Evolutionary conservation across 2,888 invertebrate species (phyloP).

Genomic region (Microctonus hyperodae): DNA sequence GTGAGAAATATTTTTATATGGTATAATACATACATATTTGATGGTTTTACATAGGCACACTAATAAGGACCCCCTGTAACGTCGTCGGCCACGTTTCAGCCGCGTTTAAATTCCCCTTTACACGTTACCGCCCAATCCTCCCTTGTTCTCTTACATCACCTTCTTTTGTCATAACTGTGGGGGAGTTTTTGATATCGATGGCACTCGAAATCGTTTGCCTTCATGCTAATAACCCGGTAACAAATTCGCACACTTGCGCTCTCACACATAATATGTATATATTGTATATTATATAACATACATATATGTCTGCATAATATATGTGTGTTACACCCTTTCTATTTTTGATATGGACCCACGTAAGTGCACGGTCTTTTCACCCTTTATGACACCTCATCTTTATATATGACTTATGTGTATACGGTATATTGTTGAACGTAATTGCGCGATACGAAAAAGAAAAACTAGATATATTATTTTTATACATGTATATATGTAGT

Average conservation of each 20-base stretch:
- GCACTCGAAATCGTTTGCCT: constrained; percentile 52
- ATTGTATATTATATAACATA: constrained; percentile 9
- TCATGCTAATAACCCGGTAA: constrained; percentile 57
- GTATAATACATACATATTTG: too few relatives aligned
- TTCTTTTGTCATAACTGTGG: constrained; percentile 23
- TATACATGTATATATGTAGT: background rate
- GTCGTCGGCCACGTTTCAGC: constrained; percentile 47
- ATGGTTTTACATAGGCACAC: too few relatives aligned
- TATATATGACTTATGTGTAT: constrained; percentile 52
- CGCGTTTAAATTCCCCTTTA: constrained; percentile 45
- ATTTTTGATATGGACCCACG: background rate
- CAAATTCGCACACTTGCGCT: constrained; percentile 52
- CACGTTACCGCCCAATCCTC: constrained; percentile 27
- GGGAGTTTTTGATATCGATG: constrained; percentile 46
- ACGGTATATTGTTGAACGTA: constrained; percentile 33
- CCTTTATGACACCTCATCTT: constrained; percentile 41
- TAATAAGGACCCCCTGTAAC: constrained; percentile 52
- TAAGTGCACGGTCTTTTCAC: constrained; percentile 23
- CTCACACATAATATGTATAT: constrained; percentile 46
- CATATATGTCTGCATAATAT: background rate
- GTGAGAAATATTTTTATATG: constrained; percentile 17
- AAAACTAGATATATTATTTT: constrained; percentile 15
- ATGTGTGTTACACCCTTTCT: background rate
- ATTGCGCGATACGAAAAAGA: constrained; percentile 26
- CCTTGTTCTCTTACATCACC: constrained; percentile 19